Conservation (phyloP, 2,888 invertebrate genomes). For the Bedellia somnulentella region DNA sequence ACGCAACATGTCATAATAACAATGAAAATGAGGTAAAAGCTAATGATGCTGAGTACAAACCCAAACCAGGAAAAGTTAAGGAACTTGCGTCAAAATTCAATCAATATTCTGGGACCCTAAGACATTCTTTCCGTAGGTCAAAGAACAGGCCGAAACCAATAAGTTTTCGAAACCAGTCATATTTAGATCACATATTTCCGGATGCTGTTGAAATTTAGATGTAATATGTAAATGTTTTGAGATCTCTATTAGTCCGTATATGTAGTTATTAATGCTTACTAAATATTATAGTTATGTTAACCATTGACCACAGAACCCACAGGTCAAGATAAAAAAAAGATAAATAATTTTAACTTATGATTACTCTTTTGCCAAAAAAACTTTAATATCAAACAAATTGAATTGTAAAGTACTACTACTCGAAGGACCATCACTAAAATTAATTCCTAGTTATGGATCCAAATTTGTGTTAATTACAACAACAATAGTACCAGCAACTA, state of each 20-base stretch:
- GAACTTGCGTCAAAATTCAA: slow-evolving; percentile 49
- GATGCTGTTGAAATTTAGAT: slow-evolving; percentile 48
- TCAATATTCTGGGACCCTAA: slow-evolving; percentile 20
- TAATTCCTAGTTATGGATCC: too few species aligned
- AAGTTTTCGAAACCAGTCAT: slow-evolving; percentile 59
- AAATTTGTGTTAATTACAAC: too few species aligned
- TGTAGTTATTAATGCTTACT: too few species aligned
- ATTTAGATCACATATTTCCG: slow-evolving; percentile 65
- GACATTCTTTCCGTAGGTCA: slow-evolving; percentile 4
- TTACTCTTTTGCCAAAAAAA: too few species aligned
- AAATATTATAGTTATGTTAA: background rate
- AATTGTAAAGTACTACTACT: too few species aligned
- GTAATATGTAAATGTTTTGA: slow-evolving; percentile 3
- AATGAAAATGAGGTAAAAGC: slow-evolving; percentile 11
- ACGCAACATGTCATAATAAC: slow-evolving; percentile 8
- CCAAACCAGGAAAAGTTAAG: slow-evolving; percentile 41
- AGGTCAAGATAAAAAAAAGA: too few species aligned
- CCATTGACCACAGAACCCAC: background rate
- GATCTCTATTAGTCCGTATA: slow-evolving; percentile 13
- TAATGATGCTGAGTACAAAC: slow-evolving; percentile 21
- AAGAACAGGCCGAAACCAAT: slow-evolving; percentile 60
- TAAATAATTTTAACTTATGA: too few species aligned
- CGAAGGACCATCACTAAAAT: too few species aligned
- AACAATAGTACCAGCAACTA: too few species aligned
- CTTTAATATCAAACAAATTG: too few species aligned